Base-by-base conservation (phyloP, 92 coral and sea anemone species). In the Paramuricea clavata region DNA sequence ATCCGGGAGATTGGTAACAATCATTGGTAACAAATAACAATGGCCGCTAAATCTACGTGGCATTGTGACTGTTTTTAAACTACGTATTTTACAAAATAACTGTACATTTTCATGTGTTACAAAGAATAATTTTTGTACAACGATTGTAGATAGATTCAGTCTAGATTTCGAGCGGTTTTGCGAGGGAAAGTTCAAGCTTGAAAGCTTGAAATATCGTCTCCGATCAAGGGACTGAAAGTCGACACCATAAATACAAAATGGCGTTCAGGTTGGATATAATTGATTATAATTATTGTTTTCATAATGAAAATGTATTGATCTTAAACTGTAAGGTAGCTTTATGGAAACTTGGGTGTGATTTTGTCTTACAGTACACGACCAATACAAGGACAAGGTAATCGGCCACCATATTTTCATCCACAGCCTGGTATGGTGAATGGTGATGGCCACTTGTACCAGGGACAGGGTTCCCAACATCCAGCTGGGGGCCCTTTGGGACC, bases 41-140 rank as follows among this genome's bases (percentile, higher is more conserved):
- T 79, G 84, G 84, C 84, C 84, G 84, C 84, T 59, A 61, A 22
- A 33, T 59, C 83, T 79, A 79, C 84, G 84, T 79, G 84, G 84
- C 84, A 60, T 57, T 79, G 43, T 19, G 47, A 13, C 56, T 35
- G 73, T 61, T 60, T 79, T 61, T 59, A 49, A 65, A 79, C 84
- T 41, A 57, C 35, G 43, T 79, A 76, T 79, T 79, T 79, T 27
- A 41, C 0, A 23, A 60, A 79, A 79, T 32, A 32, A 33, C 71
- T 11, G 71, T 21, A 13, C 34, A 26, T 23, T 59, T 79, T 79
- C 67, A 44, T 17, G 50, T 64, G 64, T 21, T 59, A 33, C 60
- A n/a, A 61, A 79, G 59, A n/a, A 25, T 6, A 17, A 21, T 30
- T 33, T 33, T 79, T 42, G 23, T 35, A 25, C 11, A 28, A 30